A percentile compares a stretch with the other conserved stretches of the same genome.
Conservation (phyloP, 2,797 vertebrate species). For the Hypotaenidia okinawae region DNA sequence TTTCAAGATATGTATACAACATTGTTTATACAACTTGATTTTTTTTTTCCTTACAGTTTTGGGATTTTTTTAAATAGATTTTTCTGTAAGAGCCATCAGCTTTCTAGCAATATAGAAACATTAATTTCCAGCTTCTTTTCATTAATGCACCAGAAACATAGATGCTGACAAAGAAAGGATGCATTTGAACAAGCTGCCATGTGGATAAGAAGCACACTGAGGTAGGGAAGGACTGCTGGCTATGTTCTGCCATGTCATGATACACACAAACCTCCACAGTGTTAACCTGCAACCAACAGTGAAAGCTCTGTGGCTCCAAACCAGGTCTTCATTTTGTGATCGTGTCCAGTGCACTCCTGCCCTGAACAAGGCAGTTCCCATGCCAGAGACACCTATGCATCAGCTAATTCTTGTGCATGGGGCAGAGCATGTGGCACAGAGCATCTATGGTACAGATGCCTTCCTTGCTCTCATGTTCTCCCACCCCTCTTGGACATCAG, state of each 20-base stretch:
- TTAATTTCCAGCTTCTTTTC: not conserved
- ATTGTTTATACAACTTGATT: not conserved
- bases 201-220: not conserved
- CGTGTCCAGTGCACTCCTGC: accelerated
- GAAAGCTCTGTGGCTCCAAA: not conserved
- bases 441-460: no score
- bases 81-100: not conserved
- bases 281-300: accelerated
- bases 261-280: not conserved
- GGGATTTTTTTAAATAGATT: not conserved
- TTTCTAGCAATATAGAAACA: not conserved
- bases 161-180: not conserved
- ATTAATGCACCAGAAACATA: not conserved
- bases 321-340: not conserved
- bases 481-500: not conserved
- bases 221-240: not conserved
- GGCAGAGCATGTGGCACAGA: not conserved
- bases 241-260: not conserved
- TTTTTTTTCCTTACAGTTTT: not conserved
- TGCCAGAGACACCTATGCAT: accelerated
- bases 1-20: not conserved
- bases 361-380: not conserved
- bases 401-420: not conserved
- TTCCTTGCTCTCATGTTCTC: not conserved
- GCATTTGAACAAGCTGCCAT: not conserved